Percentiles rank a stretch among this genome's conserved stretches.
Conservation (phyloP, 2,797 vertebrate species). For the Gymnothorax javanicus region DNA sequence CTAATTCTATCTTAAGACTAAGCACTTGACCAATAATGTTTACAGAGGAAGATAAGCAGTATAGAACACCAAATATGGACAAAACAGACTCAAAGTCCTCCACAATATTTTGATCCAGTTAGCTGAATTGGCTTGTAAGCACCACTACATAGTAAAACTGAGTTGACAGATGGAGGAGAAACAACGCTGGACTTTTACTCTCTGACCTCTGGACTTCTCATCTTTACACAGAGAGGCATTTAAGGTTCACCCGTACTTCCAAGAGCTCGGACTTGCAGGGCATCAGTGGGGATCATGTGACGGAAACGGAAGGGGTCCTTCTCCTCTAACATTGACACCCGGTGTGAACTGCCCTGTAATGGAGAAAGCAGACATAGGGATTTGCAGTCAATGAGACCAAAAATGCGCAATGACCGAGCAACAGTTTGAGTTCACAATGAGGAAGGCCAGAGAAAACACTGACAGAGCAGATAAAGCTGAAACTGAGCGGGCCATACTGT, state of each 20-base stretch:
- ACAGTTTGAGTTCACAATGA: neutral
- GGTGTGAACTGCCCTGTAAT: conserved; percentile 84
- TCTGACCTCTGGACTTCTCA: no score
- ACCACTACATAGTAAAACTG: no score
- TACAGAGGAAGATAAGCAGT: neutral
- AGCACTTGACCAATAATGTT: neutral
- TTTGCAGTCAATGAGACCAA: conserved; percentile 7
- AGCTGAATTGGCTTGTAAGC: no score
- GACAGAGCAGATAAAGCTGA: neutral
- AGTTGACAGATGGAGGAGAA: no score
- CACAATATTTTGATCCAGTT: no score
- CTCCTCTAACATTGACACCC: conserved; percentile 84
- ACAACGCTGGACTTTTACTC: no score
- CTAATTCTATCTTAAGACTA: neutral
- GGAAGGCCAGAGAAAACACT: neutral
- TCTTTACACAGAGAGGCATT: neutral
- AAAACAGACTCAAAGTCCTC: neutral
- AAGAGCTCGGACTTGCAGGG: conserved; percentile 85
- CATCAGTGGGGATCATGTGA: conserved; percentile 92
- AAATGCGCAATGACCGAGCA: neutral
- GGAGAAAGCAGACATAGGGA: conserved; percentile 13
- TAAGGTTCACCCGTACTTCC: conserved; percentile 61
- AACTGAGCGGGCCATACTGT: neutral
- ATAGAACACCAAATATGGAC: neutral
- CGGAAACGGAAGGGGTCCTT: conserved; percentile 92